A percentile compares a stretch with the other conserved stretches of the same genome.
phyloP scores from a whole-genome alignment of 2,113 vertebrate genomes.

The Toxostoma redivivum region DNA sequence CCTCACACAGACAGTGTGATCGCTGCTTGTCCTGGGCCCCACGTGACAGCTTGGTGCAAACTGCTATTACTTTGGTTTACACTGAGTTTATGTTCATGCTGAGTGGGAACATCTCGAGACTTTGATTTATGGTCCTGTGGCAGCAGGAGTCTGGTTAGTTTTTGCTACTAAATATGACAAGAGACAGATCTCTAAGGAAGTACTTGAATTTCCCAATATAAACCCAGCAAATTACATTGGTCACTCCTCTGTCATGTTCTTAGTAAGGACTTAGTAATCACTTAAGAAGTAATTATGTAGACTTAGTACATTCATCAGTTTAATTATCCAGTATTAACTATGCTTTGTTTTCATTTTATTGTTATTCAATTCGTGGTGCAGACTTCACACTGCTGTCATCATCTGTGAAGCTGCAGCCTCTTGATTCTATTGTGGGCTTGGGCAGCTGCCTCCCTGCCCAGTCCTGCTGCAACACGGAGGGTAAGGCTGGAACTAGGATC shows the following conservation, averaged over 20 bases:
- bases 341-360: background rate
- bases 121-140: background rate
- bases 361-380: background rate
- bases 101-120: background rate
- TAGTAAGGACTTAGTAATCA: background rate
- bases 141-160: background rate
- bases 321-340: background rate
- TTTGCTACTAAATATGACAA: background rate
- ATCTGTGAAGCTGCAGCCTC: background rate
- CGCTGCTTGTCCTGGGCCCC: background rate
- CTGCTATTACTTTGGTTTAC: background rate
- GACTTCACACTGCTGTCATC: background rate
- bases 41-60: rapidly evolving
- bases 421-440: background rate
- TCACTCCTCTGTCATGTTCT: background rate
- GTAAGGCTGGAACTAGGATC: background rate
- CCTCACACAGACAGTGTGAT: background rate
- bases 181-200: background rate
- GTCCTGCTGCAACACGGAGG: background rate
- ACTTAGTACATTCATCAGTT: background rate
- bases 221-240: background rate
- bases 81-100: rapidly evolving
- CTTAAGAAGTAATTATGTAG: background rate
- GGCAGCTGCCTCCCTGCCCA: background rate
- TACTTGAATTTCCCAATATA: background rate